Evolutionary conservation across 2,797 vertebrate genomes (phyloP), one percentile per base, ranked within the genome.

Genomic region (Tapirus indicus): DNA sequence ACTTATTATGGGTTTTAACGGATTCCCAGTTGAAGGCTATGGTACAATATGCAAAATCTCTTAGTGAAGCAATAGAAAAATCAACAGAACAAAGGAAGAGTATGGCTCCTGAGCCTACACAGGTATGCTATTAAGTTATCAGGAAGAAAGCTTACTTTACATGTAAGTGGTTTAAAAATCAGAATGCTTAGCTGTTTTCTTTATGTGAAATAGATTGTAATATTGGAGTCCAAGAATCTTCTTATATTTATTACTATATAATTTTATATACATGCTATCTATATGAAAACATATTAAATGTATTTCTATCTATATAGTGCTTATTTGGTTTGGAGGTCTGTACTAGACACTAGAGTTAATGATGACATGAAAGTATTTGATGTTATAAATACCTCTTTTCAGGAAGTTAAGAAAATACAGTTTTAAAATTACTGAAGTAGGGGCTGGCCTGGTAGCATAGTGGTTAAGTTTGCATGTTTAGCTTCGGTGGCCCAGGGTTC

Each of bases 1-100:
- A 99, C 98, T 99, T 99, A 98, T 98, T 99, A 17, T 99, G 99
- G 99, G 99, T 99, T 97, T 99, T 99, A 98, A 99, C 99, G 0
- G 99, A 99, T 99, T 99, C 99, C 20, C 99, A 99, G 98, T 98
- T 99, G 97, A 99, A 99, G 98, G 99, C 99, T 96, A 99, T 99
- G 99, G 99, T 99, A 91, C 99, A 99, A 83, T 99, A 99, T 94
- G 99, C 99, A 96, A 99, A 99, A 98, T 99, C 99, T 95, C 99
- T 99, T 78, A 99, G 99, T 85, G 99, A 99, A 99, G 99, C 99
- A 96, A 99, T 99, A 99, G 99, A 99, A 98, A 99, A 99, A 97
- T 99, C 99, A 21, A 99, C 99, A 10, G 99, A 99, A 97, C 99
- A 99, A 98, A 99, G 99, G 98, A 99, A 99, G 98, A 99, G 99